Evolutionary conservation across 1,140 invertebrate species (phyloP).

Genomic region (Ptiloglossa arizonensis): DNA sequence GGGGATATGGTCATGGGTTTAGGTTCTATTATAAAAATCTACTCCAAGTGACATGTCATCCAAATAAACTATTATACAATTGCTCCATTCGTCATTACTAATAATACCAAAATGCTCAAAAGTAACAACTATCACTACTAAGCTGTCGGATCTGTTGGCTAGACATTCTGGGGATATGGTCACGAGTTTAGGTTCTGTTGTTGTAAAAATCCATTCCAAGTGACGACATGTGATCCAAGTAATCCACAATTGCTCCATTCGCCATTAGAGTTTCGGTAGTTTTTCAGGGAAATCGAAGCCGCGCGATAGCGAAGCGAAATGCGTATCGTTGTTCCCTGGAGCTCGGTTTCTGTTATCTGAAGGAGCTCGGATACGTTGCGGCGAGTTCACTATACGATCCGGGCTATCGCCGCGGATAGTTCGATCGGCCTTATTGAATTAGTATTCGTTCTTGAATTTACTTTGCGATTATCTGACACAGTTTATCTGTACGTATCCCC

Average conservation of each 20-base stretch:
- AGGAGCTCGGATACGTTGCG: slow-evolving; percentile 53
- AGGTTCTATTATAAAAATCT: no score
- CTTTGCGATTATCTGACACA: slow-evolving; percentile 58
- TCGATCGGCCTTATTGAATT: slow-evolving; percentile 70
- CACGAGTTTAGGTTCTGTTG: no score
- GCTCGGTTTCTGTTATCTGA: slow-evolving; percentile 38
- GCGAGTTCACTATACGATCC: slow-evolving; percentile 58
- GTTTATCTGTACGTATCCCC: slow-evolving; percentile 24
- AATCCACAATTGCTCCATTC: background rate
- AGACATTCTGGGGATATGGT: no score
- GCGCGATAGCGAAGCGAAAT: background rate
- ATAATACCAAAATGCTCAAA: no score
- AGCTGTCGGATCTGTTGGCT: no score
- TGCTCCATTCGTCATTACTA: no score
- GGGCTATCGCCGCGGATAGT: slow-evolving; percentile 52
- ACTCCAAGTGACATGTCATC: no score
- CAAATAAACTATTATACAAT: no score
- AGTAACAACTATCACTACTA: no score
- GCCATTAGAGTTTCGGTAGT: no score
- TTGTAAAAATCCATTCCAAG: background rate
- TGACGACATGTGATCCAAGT: no score
- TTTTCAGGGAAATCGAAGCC: background rate
- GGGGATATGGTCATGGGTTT: no score
- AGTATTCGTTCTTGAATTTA: slow-evolving; percentile 49
- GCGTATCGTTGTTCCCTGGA: slow-evolving; percentile 21